Evolutionary conservation across 2,113 vertebrate genomes (phyloP).

Genomic region (Nyctereutes procyonoides): DNA sequence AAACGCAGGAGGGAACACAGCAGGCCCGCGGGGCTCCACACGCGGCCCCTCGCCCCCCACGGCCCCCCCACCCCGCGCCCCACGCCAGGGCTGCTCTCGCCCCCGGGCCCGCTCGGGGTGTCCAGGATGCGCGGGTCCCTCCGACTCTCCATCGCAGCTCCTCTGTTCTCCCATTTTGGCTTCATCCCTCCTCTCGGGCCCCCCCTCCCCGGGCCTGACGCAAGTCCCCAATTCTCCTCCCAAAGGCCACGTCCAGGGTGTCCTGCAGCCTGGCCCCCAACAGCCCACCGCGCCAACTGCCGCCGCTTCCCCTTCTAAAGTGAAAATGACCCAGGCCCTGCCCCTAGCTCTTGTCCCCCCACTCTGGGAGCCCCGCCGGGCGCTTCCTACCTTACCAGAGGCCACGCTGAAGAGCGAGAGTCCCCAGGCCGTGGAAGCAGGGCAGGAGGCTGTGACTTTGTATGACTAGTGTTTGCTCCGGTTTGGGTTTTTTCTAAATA

Average conservation of each 20-base stretch:
- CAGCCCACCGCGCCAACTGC: not conserved
- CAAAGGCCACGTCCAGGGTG: not conserved
- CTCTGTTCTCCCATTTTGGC: not conserved
- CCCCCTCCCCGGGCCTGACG: not conserved
- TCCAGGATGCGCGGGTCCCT: not conserved
- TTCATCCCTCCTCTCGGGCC: not conserved
- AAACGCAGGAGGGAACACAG: not conserved
- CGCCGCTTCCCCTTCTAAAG: not conserved
- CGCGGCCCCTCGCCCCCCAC: not conserved
- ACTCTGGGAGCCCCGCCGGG: too few species aligned
- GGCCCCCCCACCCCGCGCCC: too few species aligned
- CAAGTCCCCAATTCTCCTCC: not conserved
- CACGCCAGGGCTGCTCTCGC: not conserved
- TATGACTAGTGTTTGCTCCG: not conserved
- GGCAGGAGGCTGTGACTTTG: not conserved
- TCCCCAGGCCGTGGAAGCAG: not conserved
- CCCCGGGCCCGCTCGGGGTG: not conserved
- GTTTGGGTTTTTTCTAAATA: not conserved
- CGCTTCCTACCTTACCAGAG: not conserved
- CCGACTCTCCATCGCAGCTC: not conserved
- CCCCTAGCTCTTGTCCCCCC: not conserved
- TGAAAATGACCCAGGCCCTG: not conserved
- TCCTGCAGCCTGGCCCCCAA: not conserved
- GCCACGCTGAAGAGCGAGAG: not conserved
- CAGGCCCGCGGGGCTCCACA: not conserved